Evolutionary conservation across 2,113 vertebrate genomes (phyloP).

Genomic region (Tauraco erythrolophus): DNA sequence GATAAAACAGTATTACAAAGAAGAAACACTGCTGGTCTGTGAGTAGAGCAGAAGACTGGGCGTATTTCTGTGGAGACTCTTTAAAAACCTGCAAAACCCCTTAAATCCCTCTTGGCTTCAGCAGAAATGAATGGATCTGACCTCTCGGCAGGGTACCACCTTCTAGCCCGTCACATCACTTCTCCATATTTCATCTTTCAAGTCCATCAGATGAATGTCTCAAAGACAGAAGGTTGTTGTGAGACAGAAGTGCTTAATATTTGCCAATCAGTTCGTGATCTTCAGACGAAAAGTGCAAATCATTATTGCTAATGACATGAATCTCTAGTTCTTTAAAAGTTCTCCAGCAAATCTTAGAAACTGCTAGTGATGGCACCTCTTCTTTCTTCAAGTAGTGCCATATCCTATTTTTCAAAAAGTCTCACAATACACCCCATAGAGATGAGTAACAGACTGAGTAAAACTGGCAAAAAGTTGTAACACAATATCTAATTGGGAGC

Average conservation of each 20-base stretch:
- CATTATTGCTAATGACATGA: not conserved
- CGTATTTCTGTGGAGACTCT: not conserved
- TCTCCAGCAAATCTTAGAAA: not conserved
- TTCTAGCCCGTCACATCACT: not conserved
- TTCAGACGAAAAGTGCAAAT: not conserved
- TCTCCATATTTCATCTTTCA: not conserved
- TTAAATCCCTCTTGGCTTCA: not conserved
- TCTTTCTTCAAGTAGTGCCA: not conserved
- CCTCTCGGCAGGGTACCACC: not conserved
- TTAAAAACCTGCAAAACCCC: not conserved
- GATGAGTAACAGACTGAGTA: not conserved
- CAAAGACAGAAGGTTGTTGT: not conserved
- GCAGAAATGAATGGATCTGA: not conserved
- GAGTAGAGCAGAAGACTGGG: not conserved
- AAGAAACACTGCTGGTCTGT: not conserved
- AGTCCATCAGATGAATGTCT: fast-evolving
- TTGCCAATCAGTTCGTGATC: not conserved
- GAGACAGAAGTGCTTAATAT: not conserved
- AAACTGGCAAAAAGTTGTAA: not conserved
- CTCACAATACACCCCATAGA: not conserved
- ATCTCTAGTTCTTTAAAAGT: not conserved
- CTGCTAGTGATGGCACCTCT: not conserved
- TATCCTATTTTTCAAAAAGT: not conserved
- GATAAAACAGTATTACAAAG: not conserved
- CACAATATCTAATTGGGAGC: not conserved